phyloP scores from a whole-genome alignment of 2,113 vertebrate genomes.

The Caretta caretta region DNA sequence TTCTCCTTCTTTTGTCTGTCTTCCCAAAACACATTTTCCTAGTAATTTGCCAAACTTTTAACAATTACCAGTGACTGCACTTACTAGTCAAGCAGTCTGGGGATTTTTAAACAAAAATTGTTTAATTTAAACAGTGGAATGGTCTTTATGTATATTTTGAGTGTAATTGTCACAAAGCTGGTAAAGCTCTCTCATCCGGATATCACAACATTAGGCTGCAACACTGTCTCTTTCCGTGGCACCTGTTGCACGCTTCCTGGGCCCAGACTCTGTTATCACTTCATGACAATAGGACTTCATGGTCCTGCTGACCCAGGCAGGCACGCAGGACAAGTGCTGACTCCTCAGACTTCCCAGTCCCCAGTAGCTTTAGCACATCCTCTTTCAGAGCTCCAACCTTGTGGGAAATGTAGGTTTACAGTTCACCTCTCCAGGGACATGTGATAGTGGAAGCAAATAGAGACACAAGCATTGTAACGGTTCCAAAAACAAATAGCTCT shows the following conservation, averaged over 20 bases:
- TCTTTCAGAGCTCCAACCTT: no score
- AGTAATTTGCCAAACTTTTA: conserved; percentile 2
- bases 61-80: not conserved
- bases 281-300: no score
- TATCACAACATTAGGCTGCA: no score
- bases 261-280: no score
- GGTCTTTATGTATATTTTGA: not conserved
- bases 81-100: not conserved
- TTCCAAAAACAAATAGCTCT: not conserved
- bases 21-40: not conserved
- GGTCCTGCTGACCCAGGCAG: no score
- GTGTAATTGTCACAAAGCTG: not conserved
- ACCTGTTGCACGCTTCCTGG: no score
- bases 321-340: no score
- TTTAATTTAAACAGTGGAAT: not conserved
- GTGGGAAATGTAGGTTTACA: no score
- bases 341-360: no score
- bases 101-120: not conserved
- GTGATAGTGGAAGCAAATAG: not conserved
- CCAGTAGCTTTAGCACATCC: no score
- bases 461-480: not conserved
- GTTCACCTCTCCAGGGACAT: not conserved
- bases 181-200: no score
- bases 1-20: not conserved
- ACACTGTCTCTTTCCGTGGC: no score